Evolutionary conservation across 2,888 invertebrate species (phyloP).

Genomic region (Nephrotoma appendiculata): DNA sequence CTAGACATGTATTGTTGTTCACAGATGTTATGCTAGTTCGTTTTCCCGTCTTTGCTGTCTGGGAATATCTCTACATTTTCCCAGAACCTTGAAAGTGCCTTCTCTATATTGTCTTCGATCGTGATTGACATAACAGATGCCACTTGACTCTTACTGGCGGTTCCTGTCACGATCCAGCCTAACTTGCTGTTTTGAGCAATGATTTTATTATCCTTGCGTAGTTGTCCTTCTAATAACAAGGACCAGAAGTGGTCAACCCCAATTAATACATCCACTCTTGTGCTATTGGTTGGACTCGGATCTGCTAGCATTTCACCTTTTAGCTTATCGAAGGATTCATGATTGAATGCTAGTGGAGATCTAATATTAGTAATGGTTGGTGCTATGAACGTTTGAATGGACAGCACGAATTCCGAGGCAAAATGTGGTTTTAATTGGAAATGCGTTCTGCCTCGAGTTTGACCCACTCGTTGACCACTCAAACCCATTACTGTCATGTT

Average conservation of each 20-base stretch:
- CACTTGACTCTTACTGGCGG: not conserved
- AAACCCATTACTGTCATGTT: no score
- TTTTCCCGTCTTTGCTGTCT: not conserved
- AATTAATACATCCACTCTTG: constrained; percentile 1
- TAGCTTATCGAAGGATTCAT: not conserved
- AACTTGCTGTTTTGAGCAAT: not conserved
- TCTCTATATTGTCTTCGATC: no score
- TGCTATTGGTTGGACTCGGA: not conserved
- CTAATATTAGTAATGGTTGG: not conserved
- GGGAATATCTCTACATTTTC: no score
- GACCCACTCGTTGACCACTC: not conserved
- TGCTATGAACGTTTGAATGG: not conserved
- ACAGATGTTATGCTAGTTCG: not conserved
- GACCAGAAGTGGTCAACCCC: not conserved
- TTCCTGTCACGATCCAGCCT: not conserved
- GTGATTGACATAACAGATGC: not conserved
- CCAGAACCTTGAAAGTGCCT: no score
- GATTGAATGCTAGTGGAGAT: not conserved
- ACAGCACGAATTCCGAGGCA: no score
- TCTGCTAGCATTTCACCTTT: not conserved
- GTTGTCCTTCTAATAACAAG: not conserved
- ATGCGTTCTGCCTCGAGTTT: not conserved
- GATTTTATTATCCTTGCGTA: not conserved
- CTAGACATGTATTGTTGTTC: not conserved
- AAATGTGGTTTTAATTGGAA: not conserved